A percentile compares a stretch with the other conserved stretches of the same genome.
Evolutionary conservation across 2,113 vertebrate species (phyloP).

Genomic region (Pelodiscus sinensis): DNA sequence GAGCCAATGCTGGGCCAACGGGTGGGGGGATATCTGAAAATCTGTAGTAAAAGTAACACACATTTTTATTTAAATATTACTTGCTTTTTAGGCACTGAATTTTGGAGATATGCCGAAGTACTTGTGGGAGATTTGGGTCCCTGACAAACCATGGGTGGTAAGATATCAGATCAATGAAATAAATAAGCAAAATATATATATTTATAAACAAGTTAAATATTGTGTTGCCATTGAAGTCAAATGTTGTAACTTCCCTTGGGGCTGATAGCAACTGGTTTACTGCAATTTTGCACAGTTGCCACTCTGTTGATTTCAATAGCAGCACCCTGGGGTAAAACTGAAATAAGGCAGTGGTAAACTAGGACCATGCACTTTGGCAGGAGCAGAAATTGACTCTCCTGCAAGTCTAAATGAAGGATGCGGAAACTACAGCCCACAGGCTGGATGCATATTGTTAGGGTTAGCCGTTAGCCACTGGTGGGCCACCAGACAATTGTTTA

Average conservation of each 20-base stretch:
- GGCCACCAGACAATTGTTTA: too few relatives aligned
- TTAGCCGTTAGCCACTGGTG: too few relatives aligned
- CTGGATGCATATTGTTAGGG: too few relatives aligned
- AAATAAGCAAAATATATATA: slow-evolving; percentile 12
- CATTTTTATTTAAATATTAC: slow-evolving; percentile 70
- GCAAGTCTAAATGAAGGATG: neutral
- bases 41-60: slow-evolving; percentile 40
- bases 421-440: too few relatives aligned
- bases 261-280: neutral
- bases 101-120: slow-evolving; percentile 70
- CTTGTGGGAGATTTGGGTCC: slow-evolving; percentile 66
- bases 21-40: slow-evolving; percentile 37
- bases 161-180: slow-evolving; percentile 60
- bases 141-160: slow-evolving; percentile 63
- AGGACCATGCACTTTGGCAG: neutral
- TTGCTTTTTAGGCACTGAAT: slow-evolving; percentile 71
- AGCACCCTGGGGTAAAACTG: neutral
- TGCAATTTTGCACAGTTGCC: neutral
- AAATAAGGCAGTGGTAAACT: neutral
- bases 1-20: neutral
- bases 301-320: neutral
- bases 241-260: neutral
- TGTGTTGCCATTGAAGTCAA: slow-evolving; percentile 29
- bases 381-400: neutral
- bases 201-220: slow-evolving; percentile 20